Conservation (phyloP, 2,888 invertebrate species). For the Melanchra persicariae region DNA sequence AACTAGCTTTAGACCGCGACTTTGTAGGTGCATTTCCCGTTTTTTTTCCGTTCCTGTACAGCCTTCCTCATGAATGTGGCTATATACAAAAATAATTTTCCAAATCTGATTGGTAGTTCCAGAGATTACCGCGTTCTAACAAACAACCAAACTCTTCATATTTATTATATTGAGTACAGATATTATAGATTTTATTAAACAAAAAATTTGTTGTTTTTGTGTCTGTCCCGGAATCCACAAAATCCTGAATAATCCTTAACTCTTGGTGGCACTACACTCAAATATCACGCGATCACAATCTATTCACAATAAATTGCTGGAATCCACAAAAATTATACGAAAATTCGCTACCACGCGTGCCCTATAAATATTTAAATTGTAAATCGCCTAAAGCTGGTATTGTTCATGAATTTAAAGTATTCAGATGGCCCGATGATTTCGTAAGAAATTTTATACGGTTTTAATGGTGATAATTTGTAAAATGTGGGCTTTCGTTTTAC, state of each 20-base stretch:
- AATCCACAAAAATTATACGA: conserved; percentile 77
- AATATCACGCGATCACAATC: conserved; percentile 80
- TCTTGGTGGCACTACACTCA: conserved; percentile 58
- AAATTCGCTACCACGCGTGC: conserved; percentile 85
- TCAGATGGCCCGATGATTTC: conserved; percentile 54
- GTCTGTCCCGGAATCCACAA: background rate
- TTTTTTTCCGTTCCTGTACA: no score
- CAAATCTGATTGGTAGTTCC: no score
- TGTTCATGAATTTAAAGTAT: conserved; percentile 62
- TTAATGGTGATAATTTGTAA: conserved; percentile 64
- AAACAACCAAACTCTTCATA: no score
- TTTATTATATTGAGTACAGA: no score
- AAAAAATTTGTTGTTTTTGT: background rate
- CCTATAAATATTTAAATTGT: conserved; percentile 79
- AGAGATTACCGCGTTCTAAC: no score
- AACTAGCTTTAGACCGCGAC: no score
- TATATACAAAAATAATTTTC: no score
- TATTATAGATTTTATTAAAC: no score
- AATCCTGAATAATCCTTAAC: conserved; percentile 27
- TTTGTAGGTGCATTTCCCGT: no score
- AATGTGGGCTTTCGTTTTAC: conserved; percentile 51
- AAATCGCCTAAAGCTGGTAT: conserved; percentile 62
- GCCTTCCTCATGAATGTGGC: no score
- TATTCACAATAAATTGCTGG: conserved; percentile 75
- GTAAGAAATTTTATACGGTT: conserved; percentile 53